Evolutionary conservation across 2,888 invertebrate species (phyloP), one percentile per base, ranked within the genome.

Genomic region (Xylota sylvarum): DNA sequence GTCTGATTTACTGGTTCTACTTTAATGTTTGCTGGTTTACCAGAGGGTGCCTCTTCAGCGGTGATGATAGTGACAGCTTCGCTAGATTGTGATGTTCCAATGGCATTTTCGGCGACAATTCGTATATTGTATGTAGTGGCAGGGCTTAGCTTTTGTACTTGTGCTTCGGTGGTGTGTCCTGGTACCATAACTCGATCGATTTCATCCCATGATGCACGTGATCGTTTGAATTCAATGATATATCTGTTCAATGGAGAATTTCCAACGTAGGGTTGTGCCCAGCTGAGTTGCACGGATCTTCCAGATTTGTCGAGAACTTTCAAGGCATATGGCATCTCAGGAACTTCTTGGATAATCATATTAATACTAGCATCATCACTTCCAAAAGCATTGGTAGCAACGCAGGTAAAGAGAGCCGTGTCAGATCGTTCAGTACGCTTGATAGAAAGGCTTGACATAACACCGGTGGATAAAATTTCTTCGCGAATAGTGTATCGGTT

Each of bases 311-410:
- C 97, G 88, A 97, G 93, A 32, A 98, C 97, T 95, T 98, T 95
- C 79, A 97, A 93, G 69, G 97, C 97, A 90, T 97, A 97, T 0
- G 98, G 97, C 87, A 97, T 96, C 94, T 98, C 98, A 27, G 92
- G 92, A 87, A 90, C 93, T 95, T 97, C 97, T 95, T 98, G 98
- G 88, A 98, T 96, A 88, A 98, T 98, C 95, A 98, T 96, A 92
- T 98, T 97, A 90, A 98, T 97, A 93, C 97, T 97, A n/a, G 97
- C 97, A 90, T 98, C 98, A 91, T 98, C 98, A 88, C 97, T 97
- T 67, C 98, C 98, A 91, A 98, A 98, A 17, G 97, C 97, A 91
- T 98, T 98, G 3, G 97, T 97, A 0, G 98, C 98, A 10, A 98
- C 96, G 90, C 98, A 98, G 37, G 97, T 97, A 90, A 97, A 98